These are phyloP conservation scores for Ornithorhynchus anatinus DNA, from an alignment of 2,113 vertebrate species.

Conservation along the genomic window DNA sequence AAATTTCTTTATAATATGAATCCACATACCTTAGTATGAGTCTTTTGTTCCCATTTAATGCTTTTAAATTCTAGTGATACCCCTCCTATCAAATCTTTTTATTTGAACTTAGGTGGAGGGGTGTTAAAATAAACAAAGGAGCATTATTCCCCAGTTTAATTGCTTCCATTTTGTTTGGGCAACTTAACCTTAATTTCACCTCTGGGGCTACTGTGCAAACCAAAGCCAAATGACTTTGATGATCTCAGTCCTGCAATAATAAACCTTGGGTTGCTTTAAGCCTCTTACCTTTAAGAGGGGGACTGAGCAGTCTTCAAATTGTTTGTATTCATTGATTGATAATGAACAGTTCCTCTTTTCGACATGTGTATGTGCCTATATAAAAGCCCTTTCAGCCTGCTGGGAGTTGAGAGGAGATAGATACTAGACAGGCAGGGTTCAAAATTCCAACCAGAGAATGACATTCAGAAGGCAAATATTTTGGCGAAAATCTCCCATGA, in stretches of 20 bases:
- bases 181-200: slow-evolving; percentile 76
- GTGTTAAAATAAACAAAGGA: too few relatives aligned
- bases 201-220: slow-evolving; percentile 72
- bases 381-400: slow-evolving; percentile 48
- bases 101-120: too few relatives aligned
- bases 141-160: slow-evolving; percentile 69
- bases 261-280: slow-evolving; percentile 68
- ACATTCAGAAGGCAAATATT: slow-evolving; percentile 31
- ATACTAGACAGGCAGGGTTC: slow-evolving; percentile 51
- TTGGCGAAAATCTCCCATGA: slow-evolving; percentile 22
- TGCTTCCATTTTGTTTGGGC: slow-evolving; percentile 77
- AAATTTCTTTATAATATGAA: too few relatives aligned
- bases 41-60: too few relatives aligned
- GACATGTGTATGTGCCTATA: slow-evolving; percentile 28
- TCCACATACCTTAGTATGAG: too few relatives aligned
- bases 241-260: slow-evolving; percentile 67
- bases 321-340: slow-evolving; percentile 74
- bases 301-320: slow-evolving; percentile 62
- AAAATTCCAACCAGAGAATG: slow-evolving; percentile 61
- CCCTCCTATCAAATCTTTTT: too few relatives aligned
- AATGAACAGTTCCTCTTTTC: slow-evolving; percentile 54
- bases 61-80: too few relatives aligned
- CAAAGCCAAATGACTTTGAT: slow-evolving; percentile 68
- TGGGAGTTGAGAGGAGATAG: slow-evolving; percentile 52
- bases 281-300: slow-evolving; percentile 58